Conservation (phyloP, 2,113 vertebrate genomes). For the Peromyscus maniculatus region DNA sequence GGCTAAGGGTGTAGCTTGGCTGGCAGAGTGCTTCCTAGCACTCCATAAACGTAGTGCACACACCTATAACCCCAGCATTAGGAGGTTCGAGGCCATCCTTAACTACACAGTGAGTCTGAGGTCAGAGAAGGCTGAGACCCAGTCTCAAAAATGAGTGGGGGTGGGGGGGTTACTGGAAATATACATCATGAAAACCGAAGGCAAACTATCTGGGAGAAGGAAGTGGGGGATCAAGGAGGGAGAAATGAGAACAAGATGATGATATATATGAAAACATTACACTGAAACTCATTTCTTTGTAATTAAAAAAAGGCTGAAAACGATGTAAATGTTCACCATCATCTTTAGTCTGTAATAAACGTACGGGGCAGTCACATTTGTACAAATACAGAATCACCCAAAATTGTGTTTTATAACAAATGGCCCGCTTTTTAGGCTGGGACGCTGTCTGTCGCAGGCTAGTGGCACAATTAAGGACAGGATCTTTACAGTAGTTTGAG, state of each 20-base stretch:
- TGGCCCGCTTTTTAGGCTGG: background rate
- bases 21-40: background rate
- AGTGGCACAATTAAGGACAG: too few relatives aligned
- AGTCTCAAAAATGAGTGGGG: background rate
- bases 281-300: background rate
- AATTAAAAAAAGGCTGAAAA: background rate
- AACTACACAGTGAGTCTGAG: background rate
- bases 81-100: background rate
- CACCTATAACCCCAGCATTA: background rate
- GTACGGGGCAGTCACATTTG: background rate
- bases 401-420: background rate
- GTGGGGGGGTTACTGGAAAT: background rate
- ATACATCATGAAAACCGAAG: background rate
- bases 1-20: background rate
- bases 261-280: background rate
- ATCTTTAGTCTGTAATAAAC: background rate
- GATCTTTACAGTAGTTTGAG: background rate
- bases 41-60: background rate
- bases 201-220: background rate
- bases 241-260: background rate
- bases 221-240: background rate
- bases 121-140: background rate
- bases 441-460: too few relatives aligned
- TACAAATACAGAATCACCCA: background rate
- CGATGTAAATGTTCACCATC: background rate